Base-by-base conservation (phyloP, 2,888 invertebrate genomes). In the Drosophila nr. fundita region DNA sequence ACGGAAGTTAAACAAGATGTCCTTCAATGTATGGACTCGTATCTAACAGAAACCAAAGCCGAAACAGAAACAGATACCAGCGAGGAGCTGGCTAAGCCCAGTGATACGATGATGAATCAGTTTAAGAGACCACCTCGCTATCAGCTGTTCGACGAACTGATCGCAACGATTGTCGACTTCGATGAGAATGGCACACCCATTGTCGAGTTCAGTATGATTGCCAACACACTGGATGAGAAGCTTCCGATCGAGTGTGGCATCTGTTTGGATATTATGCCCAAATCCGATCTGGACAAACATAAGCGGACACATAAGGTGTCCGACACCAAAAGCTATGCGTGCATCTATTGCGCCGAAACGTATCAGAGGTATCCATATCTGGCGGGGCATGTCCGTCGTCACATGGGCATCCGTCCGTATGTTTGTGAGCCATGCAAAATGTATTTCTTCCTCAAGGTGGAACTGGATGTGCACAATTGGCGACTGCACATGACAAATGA, bases 151-250 rank as follows among this genome's bases (percentile, higher is more conserved):
- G 91, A 91, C 48, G 92, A 91, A n/a, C 80, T 91, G 21, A 75
- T 91, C 24, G 91, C 92, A 34, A 91, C 90, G n/a, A 89, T 91
- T 27, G 91, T 92, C 5, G 91, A 91, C 63, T 92, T 91, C 64
- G 54, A 55, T 36, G 54, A 55, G 2, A 13, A 13, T 1, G 27
- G 13, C 4, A 29, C 54, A 55, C 54, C 54, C 8, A 88, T 92
- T 24, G 91, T 91, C 2, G 90, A 91, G 62, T 91, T 91, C 66
- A 83, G 92, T 3, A 81, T 91, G 73, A 80, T 89, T 4, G 73
- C 68, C 36, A 65, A 72, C n/a, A 73, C 83, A 5, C 59, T 54
- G 6, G 91, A 91, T 50, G 87, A 86, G 52, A 88, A 87, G 57
- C 64, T 92, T 24, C 92, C 91, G 0, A 82, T 91, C 7, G 92